Evolutionary conservation across 2,888 invertebrate genomes (phyloP), one percentile per base, ranked within the genome.

Genomic region (Agrochola lychnidis): DNA sequence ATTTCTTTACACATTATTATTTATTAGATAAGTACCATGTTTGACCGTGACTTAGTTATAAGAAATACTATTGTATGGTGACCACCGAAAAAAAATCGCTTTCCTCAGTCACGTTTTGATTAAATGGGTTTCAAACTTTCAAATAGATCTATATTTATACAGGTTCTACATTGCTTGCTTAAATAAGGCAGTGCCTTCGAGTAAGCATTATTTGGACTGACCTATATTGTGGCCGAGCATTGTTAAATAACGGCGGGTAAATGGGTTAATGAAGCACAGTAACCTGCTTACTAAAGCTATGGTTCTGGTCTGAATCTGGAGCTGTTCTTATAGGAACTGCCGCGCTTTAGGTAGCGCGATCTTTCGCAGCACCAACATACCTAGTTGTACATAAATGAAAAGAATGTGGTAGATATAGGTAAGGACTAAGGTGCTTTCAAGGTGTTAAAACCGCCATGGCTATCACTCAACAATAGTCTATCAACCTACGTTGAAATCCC

Each of bases 1-100:
- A 76, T 57, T 74, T 45, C 14, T 45, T 69, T 64, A 76, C 42
- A 63, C 25, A 64, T 40, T 22, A 83, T 57, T 67, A 62, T 61
- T 69, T 78, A 63, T 53, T 51, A 67, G 2, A 57, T 63, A 66
- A 51, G 59, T 82, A 81, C 81, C 83, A 75, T 88, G 70, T 71
- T 74, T 75, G 71, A 77, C 87, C 85, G 62, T 82, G 85, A 73
- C 45, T 71, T 74, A 25, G 19, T 83, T 45, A 68, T 81, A 70
- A 66, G 40, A 63, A 68, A 76, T 59, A 56, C 59, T 81, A 67
- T 67, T 76, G 64, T 70, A 63, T 68, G 22, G 66, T 40, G 69
- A 64, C 22, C 14, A 66, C 12, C 36, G 45, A 79, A 74, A 74
- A 74, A n/a, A 57, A 64, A 57, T 19, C 16, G 10, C 36, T 61